Conservation (phyloP, 2,888 invertebrate genomes). For the Drosophila sordidapex region DNA sequence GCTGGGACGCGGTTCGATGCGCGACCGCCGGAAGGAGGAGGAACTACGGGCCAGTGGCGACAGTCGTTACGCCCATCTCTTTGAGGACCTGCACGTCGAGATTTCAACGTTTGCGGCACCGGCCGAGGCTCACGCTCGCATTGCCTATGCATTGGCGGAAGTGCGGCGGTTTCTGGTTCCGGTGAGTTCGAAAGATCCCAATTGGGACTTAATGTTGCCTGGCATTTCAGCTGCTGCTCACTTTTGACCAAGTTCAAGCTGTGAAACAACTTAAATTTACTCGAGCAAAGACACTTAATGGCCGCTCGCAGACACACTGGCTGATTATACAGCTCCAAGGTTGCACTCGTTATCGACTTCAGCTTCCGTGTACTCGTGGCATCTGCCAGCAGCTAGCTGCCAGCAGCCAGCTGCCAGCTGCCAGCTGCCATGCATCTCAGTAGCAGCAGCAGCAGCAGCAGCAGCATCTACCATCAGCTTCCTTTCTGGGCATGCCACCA, state of each 20-base stretch:
- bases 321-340: conserved; percentile 47
- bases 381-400: conserved; percentile 9
- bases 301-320: conserved; percentile 3
- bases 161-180: conserved; percentile 92
- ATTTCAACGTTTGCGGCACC: conserved; percentile 96
- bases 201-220: neutral
- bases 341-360: conserved; percentile 75
- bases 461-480: conserved; percentile 16
- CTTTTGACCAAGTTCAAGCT: conserved; percentile 11
- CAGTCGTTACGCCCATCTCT: conserved; percentile 96
- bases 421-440: conserved; percentile 1
- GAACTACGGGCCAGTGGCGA: conserved; percentile 95
- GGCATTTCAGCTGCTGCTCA: conserved; percentile 25
- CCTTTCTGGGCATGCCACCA: conserved; percentile 27
- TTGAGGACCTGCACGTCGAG: conserved; percentile 96
- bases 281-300: conserved; percentile 44
- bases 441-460: neutral
- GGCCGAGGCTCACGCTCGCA: conserved; percentile 94
- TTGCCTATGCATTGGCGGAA: conserved; percentile 93
- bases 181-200: conserved; percentile 84
- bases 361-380: conserved; percentile 65
- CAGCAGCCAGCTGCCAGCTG: neutral
- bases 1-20: conserved; percentile 96
- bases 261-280: conserved; percentile 60
- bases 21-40: conserved; percentile 97